Percentiles rank a stretch among this genome's conserved stretches.
Conservation (phyloP, 2,888 invertebrate genomes). For the Sipha maydis region DNA sequence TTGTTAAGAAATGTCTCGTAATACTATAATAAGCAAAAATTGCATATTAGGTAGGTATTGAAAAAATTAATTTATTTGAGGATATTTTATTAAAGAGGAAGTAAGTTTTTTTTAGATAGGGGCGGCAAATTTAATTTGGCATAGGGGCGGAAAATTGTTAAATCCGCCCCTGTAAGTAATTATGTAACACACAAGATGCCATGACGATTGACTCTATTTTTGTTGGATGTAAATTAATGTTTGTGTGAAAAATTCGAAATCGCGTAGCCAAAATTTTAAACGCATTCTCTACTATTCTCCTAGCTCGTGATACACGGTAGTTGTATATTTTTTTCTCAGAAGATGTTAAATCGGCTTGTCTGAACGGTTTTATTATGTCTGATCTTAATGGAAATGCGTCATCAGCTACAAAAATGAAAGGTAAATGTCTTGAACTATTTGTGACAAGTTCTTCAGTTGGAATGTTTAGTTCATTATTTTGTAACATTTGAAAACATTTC, state of each 20-base stretch:
- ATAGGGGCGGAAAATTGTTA: too few relatives aligned
- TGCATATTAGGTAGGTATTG: too few relatives aligned
- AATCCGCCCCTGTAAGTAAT: too few relatives aligned
- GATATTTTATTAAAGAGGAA: too few relatives aligned
- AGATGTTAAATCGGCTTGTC: slow-evolving; percentile 49
- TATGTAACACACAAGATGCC: slow-evolving; percentile 12
- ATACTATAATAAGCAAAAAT: too few relatives aligned
- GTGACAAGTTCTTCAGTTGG: too few relatives aligned
- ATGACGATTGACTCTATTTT: slow-evolving; percentile 12
- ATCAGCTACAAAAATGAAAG: slow-evolving; percentile 64
- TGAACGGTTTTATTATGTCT: slow-evolving; percentile 63
- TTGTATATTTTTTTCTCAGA: slow-evolving; percentile 63
- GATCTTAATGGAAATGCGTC: slow-evolving; percentile 64
- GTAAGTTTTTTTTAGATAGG: too few relatives aligned
- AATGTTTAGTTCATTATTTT: too few relatives aligned
- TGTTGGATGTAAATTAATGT: slow-evolving; percentile 3
- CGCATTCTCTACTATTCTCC: slow-evolving; percentile 63
- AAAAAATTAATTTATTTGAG: too few relatives aligned
- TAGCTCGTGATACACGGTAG: slow-evolving; percentile 63
- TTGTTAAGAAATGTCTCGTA: too few relatives aligned
- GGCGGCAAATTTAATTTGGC: too few relatives aligned
- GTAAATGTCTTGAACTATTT: background rate
- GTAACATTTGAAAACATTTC: too few relatives aligned
- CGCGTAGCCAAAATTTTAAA: slow-evolving; percentile 54
- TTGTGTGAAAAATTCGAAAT: slow-evolving; percentile 62